These are phyloP conservation scores for Yasuhikotakia modesta DNA, from an alignment of 2,797 vertebrate genomes.

Conservation along the genomic window DNA sequence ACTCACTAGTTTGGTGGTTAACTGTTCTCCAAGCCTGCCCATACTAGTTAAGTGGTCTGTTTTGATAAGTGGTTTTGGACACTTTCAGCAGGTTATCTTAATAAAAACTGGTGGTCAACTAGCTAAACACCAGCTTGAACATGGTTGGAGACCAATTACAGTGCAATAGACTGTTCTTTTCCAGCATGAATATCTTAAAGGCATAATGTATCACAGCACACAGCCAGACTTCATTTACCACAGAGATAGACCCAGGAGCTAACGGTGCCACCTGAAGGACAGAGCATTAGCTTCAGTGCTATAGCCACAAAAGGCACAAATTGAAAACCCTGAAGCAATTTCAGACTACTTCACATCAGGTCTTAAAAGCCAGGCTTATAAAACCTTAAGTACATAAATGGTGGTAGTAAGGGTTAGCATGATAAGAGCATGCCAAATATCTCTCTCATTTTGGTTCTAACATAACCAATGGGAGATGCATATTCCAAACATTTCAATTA, in stretches of 20 bases:
- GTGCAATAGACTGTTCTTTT: neutral
- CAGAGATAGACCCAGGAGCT: slow-evolving; percentile 97
- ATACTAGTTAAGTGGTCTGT: neutral
- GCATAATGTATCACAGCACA: slow-evolving; percentile 21
- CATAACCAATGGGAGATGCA: neutral
- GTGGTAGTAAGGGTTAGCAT: no score
- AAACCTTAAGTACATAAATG: neutral
- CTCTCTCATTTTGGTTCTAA: no score
- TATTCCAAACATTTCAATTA: slow-evolving; percentile 17
- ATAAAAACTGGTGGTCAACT: neutral
- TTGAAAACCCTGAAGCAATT: neutral
- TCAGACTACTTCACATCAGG: neutral
- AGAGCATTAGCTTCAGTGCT: slow-evolving; percentile 55
- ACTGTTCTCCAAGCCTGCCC: neutral
- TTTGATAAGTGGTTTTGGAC: neutral
- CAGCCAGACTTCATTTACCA: slow-evolving; percentile 87
- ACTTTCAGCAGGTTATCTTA: neutral
- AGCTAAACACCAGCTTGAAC: neutral
- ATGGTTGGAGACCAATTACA: neutral
- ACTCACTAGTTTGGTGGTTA: neutral
- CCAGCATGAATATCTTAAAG: neutral
- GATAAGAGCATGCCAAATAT: no score
- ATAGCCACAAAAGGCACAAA: neutral
- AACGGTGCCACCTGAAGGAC: slow-evolving; percentile 83
- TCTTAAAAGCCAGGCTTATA: neutral